Evolutionary conservation across 2,797 vertebrate genomes (phyloP).

Genomic region (Erpetoichthys calabaricus): DNA sequence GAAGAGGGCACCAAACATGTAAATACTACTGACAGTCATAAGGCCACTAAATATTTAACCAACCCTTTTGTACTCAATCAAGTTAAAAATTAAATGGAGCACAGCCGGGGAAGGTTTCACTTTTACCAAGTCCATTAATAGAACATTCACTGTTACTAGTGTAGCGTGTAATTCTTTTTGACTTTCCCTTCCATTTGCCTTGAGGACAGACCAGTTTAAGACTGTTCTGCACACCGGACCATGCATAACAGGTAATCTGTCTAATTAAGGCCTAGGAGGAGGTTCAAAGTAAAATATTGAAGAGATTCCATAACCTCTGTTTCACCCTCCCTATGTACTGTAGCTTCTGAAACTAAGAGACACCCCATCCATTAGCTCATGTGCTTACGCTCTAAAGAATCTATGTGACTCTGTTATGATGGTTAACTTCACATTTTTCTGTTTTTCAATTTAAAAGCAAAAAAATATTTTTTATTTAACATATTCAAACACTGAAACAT

Average conservation of each 20-base stretch:
- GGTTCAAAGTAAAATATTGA: constrained; percentile 83
- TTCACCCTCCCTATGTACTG: constrained; percentile 73
- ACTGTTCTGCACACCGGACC: constrained; percentile 67
- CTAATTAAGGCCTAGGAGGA: constrained; percentile 85
- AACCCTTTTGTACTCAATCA: constrained; percentile 59
- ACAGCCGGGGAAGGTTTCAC: constrained; percentile 47
- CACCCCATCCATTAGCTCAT: constrained; percentile 64
- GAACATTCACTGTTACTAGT: constrained; percentile 54
- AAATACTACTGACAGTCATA: constrained; percentile 50
- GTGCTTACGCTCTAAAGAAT: constrained; percentile 60
- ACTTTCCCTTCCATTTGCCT: constrained; percentile 86
- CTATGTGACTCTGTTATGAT: constrained; percentile 55
- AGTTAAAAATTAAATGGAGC: constrained; percentile 70
- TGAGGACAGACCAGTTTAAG: constrained; percentile 74
- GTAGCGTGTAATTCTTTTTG: constrained; percentile 76
- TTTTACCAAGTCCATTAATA: constrained; percentile 53
- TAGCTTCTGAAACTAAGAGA: constrained; percentile 58
- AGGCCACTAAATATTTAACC: constrained; percentile 63
- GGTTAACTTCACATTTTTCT: constrained; percentile 56
- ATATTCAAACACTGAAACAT: constrained; percentile 44
- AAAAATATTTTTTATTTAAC: constrained; percentile 49
- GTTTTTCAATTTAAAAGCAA: constrained; percentile 54
- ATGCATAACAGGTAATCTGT: constrained; percentile 94
- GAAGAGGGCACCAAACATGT: constrained; percentile 21
- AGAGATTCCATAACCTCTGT: constrained; percentile 77